Evolutionary conservation across 1,140 invertebrate genomes (phyloP), one percentile per base, ranked within the genome.

Genomic region (Scaptomyza hsui): DNA sequence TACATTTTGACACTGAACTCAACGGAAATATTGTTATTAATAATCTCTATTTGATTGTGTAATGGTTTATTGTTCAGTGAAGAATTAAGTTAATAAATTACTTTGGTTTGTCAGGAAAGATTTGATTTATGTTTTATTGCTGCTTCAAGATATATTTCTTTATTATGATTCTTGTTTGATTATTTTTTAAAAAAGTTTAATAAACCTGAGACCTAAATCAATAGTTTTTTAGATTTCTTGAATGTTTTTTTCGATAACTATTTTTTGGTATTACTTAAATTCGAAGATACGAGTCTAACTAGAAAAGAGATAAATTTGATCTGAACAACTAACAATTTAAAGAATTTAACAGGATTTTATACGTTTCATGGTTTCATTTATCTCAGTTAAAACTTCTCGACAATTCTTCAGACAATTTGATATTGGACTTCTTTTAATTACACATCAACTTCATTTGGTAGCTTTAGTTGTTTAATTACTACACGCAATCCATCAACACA

Each of bases 401-500:
- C n/a, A 37, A 37, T 9, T 18, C 7, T 1, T n/a, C n/a, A n/a
- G n/a, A n/a, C n/a, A 29, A 29, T 16, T 29, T 13, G 24, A 45
- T 32, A 45, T 45, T n/a, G 29, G 1, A 21, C 19, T 9, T n/a
- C 9, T 21, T 61, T 29, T 51, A 67, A 67, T 60, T 60, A 51
- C 24, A 26, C 55, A 12, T 39, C 32, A 7, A 3, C 10, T 37
- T 47, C 29, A 19, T 57, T 39, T 18, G 18, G 21, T 19, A 24
- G 53, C 9, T 16, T 39, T 29, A 29, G 24, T 15, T 49, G 16
- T 32, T 67, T 37, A 24, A 61, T 68, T 68, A 61, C 21, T 16
- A 29, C 47, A 12, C n/a, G 26, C 56, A 68, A 63, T 63, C 16
- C 48, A 62, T 52, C 60, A 62, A 37, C 10, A 41, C 35, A 24